phyloP scores from a whole-genome alignment of 2,888 invertebrate species.

The Rapana venosa region DNA sequence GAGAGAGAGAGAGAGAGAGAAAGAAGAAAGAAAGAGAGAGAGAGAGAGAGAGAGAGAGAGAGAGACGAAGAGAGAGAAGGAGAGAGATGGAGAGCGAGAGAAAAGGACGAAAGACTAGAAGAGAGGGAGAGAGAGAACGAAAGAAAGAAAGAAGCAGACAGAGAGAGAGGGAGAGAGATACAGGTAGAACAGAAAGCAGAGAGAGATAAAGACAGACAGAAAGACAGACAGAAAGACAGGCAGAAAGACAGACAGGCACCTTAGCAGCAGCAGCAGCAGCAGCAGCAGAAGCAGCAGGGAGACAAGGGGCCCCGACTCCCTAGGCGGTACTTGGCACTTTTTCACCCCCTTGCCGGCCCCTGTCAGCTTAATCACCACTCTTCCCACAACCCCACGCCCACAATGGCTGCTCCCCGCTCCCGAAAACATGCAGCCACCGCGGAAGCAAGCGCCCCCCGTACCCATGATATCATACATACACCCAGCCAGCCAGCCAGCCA shows the following conservation, averaged over 20 bases:
- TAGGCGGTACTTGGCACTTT: constrained; percentile 15
- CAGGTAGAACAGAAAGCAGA: too few relatives aligned
- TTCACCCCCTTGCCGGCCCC: background rate
- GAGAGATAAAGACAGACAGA: too few relatives aligned
- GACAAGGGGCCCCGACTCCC: background rate
- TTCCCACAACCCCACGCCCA: constrained; percentile 31
- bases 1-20: background rate
- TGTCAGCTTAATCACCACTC: constrained; percentile 29
- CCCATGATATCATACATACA: background rate
- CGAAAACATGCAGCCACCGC: background rate
- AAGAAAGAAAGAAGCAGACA: background rate
- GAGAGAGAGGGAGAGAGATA: background rate
- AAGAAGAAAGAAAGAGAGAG: background rate
- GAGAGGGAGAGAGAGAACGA: background rate
- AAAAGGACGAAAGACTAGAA: background rate
- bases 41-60: background rate
- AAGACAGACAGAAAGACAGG: background rate
- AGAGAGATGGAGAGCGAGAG: background rate
- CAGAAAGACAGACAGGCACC: too few relatives aligned
- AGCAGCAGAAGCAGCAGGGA: too few relatives aligned
- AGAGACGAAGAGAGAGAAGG: background rate
- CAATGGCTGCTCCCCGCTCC: constrained; percentile 26
- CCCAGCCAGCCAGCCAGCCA: too few relatives aligned
- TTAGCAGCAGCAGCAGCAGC: too few relatives aligned
- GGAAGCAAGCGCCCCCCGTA: too few relatives aligned